phyloP scores from a whole-genome alignment of 2,113 vertebrate species.

The Paedocypris sp. region DNA sequence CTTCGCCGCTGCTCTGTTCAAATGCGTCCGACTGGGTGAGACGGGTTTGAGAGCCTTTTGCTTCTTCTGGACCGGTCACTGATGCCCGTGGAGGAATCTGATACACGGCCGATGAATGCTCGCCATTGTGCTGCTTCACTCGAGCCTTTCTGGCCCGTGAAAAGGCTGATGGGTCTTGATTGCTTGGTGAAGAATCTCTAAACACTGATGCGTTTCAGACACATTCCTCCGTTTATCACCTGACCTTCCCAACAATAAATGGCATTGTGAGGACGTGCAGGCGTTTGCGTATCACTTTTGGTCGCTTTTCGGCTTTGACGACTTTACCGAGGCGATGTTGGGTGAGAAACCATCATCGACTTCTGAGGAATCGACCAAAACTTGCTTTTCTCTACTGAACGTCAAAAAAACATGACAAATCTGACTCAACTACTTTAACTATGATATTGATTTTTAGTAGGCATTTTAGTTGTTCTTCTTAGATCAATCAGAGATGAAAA shows the following conservation, averaged over 20 bases:
- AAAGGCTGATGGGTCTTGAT: background rate
- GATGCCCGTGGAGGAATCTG: slow-evolving; percentile 3
- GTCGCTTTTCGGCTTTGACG: no score
- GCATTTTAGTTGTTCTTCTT: no score
- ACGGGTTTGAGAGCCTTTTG: background rate
- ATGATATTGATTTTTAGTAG: no score
- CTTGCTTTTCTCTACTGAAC: no score
- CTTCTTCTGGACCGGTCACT: background rate
- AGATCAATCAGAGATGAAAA: no score
- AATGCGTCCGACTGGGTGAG: background rate
- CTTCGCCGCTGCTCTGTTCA: slow-evolving; percentile 12
- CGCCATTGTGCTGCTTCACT: slow-evolving; percentile 2
- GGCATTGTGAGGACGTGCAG: background rate
- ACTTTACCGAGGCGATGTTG: no score
- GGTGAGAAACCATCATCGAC: no score
- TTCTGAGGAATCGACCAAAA: no score
- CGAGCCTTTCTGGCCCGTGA: background rate
- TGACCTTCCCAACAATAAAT: background rate
- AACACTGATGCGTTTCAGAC: background rate
- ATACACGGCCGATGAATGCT: slow-evolving; percentile 8
- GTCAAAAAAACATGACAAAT: no score
- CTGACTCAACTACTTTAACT: no score
- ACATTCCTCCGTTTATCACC: background rate
- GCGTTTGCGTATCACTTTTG: background rate
- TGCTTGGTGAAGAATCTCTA: background rate